Evolutionary conservation across 1,140 invertebrate genomes (phyloP).

Genomic region (Calliphora vicina): DNA sequence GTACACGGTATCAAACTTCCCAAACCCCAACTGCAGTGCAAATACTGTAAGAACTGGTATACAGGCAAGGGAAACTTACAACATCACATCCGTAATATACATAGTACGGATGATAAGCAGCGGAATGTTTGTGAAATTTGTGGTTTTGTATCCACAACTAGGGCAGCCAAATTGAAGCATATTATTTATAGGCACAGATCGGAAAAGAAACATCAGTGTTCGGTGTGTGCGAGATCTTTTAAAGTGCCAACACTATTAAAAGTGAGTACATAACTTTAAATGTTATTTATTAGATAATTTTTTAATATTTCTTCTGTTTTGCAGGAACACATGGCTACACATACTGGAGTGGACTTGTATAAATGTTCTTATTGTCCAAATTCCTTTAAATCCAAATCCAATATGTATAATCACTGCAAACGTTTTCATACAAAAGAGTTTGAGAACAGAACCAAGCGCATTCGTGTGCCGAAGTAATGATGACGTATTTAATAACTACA

Average conservation of each 20-base stretch:
- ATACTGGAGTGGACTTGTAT: constrained; percentile 56
- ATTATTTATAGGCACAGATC: constrained; percentile 53
- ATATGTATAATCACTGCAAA: constrained; percentile 60
- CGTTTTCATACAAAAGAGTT: constrained; percentile 56
- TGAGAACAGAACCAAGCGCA: not conserved
- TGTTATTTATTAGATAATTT: too few relatives aligned
- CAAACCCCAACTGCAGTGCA: not conserved
- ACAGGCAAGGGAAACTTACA: not conserved
- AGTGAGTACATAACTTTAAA: too few relatives aligned
- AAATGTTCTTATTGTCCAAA: constrained; percentile 57
- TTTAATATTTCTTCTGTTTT: not conserved
- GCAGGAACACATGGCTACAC: constrained; percentile 60
- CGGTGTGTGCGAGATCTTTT: constrained; percentile 57
- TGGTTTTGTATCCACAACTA: constrained; percentile 47
- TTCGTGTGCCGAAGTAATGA: not conserved
- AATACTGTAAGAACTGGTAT: not conserved
- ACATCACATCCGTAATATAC: constrained; percentile 11
- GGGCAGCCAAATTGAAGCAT: constrained; percentile 52
- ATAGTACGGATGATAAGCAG: not conserved
- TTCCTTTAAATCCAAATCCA: constrained; percentile 59
- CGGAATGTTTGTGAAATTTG: constrained; percentile 19
- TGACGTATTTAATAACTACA: too few relatives aligned
- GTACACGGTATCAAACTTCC: not conserved
- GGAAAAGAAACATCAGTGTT: constrained; percentile 48
- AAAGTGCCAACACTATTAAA: constrained; percentile 49